These are phyloP conservation scores for Tipula confusa DNA, from an alignment of 2,888 invertebrate species.

Conservation along the genomic window DNA sequence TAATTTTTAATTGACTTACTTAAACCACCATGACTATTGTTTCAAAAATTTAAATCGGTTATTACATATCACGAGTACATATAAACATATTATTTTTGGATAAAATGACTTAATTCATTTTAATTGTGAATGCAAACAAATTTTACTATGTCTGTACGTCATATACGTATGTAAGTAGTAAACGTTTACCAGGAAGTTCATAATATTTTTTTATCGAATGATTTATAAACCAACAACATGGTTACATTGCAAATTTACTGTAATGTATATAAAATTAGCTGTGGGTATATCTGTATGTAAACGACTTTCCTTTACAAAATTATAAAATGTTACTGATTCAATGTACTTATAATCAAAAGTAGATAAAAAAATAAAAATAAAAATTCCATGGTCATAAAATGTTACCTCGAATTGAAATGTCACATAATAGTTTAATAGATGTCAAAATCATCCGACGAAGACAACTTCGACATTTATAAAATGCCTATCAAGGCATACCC, in stretches of 20 bases:
- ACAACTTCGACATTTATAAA: no score
- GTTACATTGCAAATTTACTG: not conserved
- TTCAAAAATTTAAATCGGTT: not conserved
- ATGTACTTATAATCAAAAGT: no score
- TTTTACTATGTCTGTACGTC: not conserved
- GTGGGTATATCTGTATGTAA: not conserved
- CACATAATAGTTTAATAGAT: no score
- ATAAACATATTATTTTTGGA: not conserved
- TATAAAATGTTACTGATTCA: no score
- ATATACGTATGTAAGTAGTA: not conserved
- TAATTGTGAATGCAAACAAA: not conserved
- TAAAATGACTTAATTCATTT: not conserved
- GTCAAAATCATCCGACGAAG: no score
- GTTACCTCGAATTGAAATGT: no score
- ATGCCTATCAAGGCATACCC: no score
- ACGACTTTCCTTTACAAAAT: not conserved
- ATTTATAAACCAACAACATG: not conserved
- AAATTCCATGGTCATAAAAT: no score
- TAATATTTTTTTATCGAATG: not conserved
- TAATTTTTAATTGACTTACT: not conserved
- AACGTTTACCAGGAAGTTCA: not conserved
- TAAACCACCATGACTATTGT: not conserved
- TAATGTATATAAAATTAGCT: not conserved
- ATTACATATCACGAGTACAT: not conserved
- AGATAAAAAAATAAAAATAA: no score